A percentile compares a stretch with the other conserved stretches of the same genome.
Conservation (phyloP, 2,113 vertebrate species). For the Meriones unguiculatus region DNA sequence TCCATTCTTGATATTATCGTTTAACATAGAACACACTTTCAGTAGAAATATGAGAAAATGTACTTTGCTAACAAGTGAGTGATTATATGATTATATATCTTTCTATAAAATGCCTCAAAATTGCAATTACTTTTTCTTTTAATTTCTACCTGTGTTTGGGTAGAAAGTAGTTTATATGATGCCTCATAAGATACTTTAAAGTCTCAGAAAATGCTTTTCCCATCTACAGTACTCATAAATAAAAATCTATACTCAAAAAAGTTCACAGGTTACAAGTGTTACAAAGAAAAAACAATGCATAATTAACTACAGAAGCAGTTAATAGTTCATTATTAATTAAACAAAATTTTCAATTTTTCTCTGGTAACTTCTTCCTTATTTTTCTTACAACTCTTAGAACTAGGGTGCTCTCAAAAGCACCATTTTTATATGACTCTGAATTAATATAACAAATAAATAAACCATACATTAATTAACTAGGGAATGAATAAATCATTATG, state of each 20-base stretch:
- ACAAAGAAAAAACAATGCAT: background rate
- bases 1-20: background rate
- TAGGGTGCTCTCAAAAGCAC: background rate
- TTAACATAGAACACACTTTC: background rate
- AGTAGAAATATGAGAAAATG: background rate
- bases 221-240: background rate
- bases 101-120: background rate
- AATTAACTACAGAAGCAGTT: background rate
- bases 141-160: background rate
- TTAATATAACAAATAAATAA: background rate
- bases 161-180: background rate
- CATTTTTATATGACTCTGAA: background rate
- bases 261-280: background rate
- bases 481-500: background rate
- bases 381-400: background rate
- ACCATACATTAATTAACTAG: background rate
- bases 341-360: background rate
- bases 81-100: background rate
- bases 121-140: background rate
- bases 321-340: background rate
- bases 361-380: background rate
- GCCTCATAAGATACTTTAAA: background rate
- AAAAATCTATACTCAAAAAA: conserved; percentile 33
- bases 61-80: background rate
- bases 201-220: background rate